These are phyloP conservation scores for Pammene fasciana DNA, from an alignment of 2,888 invertebrate genomes.

Conservation along the genomic window DNA sequence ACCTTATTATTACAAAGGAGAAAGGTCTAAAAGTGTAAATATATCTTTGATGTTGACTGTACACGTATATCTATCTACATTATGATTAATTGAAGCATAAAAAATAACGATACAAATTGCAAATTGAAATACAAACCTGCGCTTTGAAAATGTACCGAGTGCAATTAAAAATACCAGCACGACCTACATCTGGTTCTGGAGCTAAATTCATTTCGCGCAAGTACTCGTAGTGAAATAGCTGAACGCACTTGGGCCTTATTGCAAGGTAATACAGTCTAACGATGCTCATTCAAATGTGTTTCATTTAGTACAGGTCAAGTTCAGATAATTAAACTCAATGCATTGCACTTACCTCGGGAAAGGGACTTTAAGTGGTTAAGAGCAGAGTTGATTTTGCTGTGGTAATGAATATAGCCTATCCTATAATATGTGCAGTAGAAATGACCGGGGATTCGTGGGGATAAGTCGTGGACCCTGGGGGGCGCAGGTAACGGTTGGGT, in stretches of 20 bases:
- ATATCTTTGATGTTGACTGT: too few species aligned
- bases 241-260: neutral
- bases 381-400: neutral
- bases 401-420: neutral
- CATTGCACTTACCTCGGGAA: neutral
- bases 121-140: constrained; percentile 3
- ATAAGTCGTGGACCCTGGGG: neutral
- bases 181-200: neutral
- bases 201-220: constrained; percentile 26
- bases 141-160: constrained; percentile 22
- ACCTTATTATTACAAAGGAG: too few species aligned
- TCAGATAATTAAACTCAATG: constrained; percentile 27
- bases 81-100: constrained; percentile 2
- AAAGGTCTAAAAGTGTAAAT: too few species aligned
- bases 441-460: neutral
- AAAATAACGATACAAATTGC: neutral
- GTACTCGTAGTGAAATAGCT: neutral
- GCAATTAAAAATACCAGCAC: constrained; percentile 30
- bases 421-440: constrained; percentile 3
- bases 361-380: neutral
- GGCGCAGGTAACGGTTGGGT: neutral
- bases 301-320: constrained; percentile 17
- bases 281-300: neutral
- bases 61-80: neutral
- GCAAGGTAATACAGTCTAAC: neutral